Percentiles rank a stretch among this genome's conserved stretches.
Conservation (phyloP, 1,140 invertebrate species). For the Chionoecetes opilio region DNA sequence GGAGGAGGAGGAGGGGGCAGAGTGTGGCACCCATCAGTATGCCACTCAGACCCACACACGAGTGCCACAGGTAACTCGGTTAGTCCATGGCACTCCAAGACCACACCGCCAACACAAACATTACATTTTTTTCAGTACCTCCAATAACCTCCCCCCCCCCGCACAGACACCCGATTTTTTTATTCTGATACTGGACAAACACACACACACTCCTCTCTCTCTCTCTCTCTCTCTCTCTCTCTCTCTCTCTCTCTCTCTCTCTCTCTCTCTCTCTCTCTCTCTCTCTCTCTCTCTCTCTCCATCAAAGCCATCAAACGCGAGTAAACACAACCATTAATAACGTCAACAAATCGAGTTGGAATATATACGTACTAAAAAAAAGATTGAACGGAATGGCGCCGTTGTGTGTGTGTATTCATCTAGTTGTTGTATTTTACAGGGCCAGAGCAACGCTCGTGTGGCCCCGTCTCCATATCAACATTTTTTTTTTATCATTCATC, state of each 20-base stretch:
- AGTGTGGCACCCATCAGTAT: background rate
- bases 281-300: constrained; percentile 40
- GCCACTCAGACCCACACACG: constrained; percentile 22
- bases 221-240: background rate
- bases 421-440: too few relatives aligned
- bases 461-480: too few relatives aligned
- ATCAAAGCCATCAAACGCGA: constrained; percentile 36
- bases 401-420: constrained; percentile 1
- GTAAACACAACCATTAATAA: constrained; percentile 63
- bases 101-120: constrained; percentile 28
- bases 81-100: background rate
- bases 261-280: constrained; percentile 41
- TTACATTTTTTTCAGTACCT: background rate
- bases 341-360: constrained; percentile 48
- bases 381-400: background rate
- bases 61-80: constrained; percentile 32
- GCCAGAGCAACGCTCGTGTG: too few relatives aligned
- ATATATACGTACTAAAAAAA: background rate
- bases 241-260: background rate
- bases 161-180: too few relatives aligned
- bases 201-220: background rate
- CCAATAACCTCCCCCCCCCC: too few relatives aligned
- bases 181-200: background rate
- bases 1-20: background rate
- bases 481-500: too few relatives aligned